Evolutionary conservation across 2,113 vertebrate species (phyloP).

Genomic region (Cyprinus carpio): DNA sequence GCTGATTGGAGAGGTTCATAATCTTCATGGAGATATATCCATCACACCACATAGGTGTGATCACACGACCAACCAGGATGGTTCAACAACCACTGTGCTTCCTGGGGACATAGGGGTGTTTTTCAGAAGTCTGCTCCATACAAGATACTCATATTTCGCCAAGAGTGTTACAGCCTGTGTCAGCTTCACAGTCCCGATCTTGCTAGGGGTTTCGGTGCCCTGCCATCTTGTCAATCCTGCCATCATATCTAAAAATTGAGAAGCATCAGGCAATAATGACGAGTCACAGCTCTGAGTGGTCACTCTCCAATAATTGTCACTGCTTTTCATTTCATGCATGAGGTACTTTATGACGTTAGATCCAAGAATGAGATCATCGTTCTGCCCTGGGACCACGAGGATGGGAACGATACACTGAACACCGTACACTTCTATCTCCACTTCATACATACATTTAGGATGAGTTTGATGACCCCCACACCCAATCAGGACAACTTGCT

Average conservation of each 20-base stretch:
- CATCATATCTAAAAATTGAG: too few species aligned
- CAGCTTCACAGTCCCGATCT: too few species aligned
- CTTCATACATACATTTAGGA: conserved; percentile 40
- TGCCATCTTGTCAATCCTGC: too few species aligned
- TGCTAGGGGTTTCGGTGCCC: too few species aligned
- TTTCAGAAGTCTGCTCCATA: conserved; percentile 25
- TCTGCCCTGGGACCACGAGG: conserved; percentile 43
- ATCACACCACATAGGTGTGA: conserved; percentile 30
- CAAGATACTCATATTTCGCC: too few species aligned
- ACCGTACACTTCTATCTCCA: conserved; percentile 30
- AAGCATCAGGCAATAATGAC: too few species aligned
- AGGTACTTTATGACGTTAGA: conserved; percentile 41
- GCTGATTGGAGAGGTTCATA: conserved; percentile 25
- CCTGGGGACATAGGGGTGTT: too few species aligned
- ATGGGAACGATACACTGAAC: conserved; percentile 20
- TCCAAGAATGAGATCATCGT: conserved; percentile 42
- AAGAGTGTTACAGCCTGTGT: too few species aligned
- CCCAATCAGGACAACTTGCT: too few species aligned
- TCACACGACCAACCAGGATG: conserved; percentile 24
- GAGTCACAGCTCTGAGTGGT: not conserved
- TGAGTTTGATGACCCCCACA: conserved; percentile 46
- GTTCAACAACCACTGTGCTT: not conserved
- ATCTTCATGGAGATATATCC: conserved; percentile 54
- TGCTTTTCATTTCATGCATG: conserved; percentile 41
- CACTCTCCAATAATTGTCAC: not conserved